Base-by-base conservation (phyloP, 2,113 vertebrate genomes). In the Shinisaurus crocodilurus region DNA sequence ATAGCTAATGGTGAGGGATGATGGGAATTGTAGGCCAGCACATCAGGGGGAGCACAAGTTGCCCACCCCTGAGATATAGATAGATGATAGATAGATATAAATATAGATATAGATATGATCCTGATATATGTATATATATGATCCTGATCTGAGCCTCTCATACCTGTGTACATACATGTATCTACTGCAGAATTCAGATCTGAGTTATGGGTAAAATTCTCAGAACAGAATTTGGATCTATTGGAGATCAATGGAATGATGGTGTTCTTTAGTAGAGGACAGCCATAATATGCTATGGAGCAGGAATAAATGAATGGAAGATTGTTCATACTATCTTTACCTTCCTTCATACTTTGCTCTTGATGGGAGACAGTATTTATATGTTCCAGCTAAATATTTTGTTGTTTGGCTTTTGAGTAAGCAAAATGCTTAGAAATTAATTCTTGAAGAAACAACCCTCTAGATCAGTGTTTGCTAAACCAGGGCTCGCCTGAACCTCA, bases 301-400 rank as follows among this genome's bases (percentile, higher is more conserved):
- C 6, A 37, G 18, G 16, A 8, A 63, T 70, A 81, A 29, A 43
- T 18, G 13, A 50, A 27, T 70, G 27, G 40, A 89, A 82, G 29
- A 57, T 74, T n/a, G 6, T 69, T 85, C 95, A 98, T 97, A 95
- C 92, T 96, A 96, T 98, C 96, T 97, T 97, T 97, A 96, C 95
- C 95, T 95, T 96, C 96, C 90, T 95, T 89, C 96, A 96, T 88
- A 88, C 89, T 93, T 75, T 10, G 3, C 70, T 72, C 32, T n/a
- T 72, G 34, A 72, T 96, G 96, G 96, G 95, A 97, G 97, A 82
- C 34, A 20, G 27, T 84, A 67, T 40, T 83, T 43, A 15, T 67
- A 45, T 3, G 23, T 18, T 54, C 29, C 37, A 6, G 7, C 20
- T 72, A 54, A 72, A 86, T 32, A 74, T 3, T 23, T 16, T 54